Evolutionary conservation across 1,140 invertebrate species (phyloP).

Genomic region (Drosophila kohkoa): DNA sequence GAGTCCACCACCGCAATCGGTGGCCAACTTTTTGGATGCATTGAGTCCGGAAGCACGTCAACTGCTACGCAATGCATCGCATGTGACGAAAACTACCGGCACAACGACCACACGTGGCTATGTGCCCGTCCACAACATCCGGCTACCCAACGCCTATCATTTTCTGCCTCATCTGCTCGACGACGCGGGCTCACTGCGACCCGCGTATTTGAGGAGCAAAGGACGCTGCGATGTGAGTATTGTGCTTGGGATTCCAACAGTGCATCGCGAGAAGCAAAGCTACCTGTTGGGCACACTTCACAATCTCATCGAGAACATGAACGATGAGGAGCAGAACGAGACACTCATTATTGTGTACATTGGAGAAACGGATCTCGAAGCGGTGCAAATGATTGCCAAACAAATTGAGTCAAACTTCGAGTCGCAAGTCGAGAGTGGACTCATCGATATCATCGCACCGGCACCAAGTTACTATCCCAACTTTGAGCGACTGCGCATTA

Average conservation of each 20-base stretch:
- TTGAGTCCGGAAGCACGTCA: constrained; percentile 85
- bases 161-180: constrained; percentile 95
- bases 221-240: constrained; percentile 91
- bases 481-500: constrained; percentile 90
- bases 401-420: constrained; percentile 92
- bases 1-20: constrained; percentile 47
- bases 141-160: constrained; percentile 92
- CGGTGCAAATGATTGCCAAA: constrained; percentile 89
- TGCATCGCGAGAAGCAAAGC: constrained; percentile 93
- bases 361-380: constrained; percentile 93
- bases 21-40: constrained; percentile 78
- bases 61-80: constrained; percentile 85
- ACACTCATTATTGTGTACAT: constrained; percentile 96
- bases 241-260: constrained; percentile 95
- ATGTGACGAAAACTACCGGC: constrained; percentile 23
- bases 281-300: constrained; percentile 95
- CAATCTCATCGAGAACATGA: constrained; percentile 94
- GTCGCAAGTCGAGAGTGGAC: constrained; percentile 90
- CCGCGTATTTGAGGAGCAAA: constrained; percentile 91
- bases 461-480: constrained; percentile 95
- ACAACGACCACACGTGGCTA: constrained; percentile 47
- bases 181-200: constrained; percentile 91
- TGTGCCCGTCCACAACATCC: constrained; percentile 84
- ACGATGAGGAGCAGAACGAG: constrained; percentile 90
- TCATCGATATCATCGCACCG: constrained; percentile 96